Base-by-base conservation (phyloP, 2,113 vertebrate species). In the Tragelaphus strepsiceros region DNA sequence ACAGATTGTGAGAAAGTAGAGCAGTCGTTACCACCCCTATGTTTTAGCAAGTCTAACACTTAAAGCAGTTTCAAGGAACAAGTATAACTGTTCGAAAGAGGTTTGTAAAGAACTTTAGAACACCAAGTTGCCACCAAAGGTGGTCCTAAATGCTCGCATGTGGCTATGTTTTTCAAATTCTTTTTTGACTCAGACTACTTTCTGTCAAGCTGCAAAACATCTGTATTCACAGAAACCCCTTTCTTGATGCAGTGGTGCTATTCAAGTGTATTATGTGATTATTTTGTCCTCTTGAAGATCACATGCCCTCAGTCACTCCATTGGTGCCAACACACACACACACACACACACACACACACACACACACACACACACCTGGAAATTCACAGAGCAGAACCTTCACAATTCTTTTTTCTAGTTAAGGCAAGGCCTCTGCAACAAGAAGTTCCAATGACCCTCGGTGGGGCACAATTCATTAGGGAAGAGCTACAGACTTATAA, bases 371-470 rank as follows among this genome's bases (percentile, higher is more conserved):
- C 43, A 5, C 92, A 74, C 49, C 15, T 7, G 28, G 85, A 96
- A 95, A 97, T 95, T 71, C 71, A 51, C 56, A 84, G 86, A 90
- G 93, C 58, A 89, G 95, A 91, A 61, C 43, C 89, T 97, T 94
- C 21, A 26, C 89, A 95, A 17, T 92, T 96, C 62, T 71, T 97
- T 86, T 82, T 95, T 43, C 94, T 94, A 1, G 97, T 64, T 88
- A 54, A 90, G 77, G 89, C 86, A 89, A 89, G 91, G 62, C 81
- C 94, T 92, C 53, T 89, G 97, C 98, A 98, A 98, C 98, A 99
- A 99, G 98, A 98, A 98, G 98, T 97, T 98, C 98, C 92, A 97
- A 81, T 80, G 98, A 98, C 95, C 98, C 94, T 83, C 43, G 61
- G 30, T 85, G 61, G 98, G 98, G 96, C 93, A 92, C 7, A 32